Percentiles rank a stretch among this genome's conserved stretches.
These are phyloP conservation scores for Holothuria glaberrima DNA, from an alignment of 35 echinoderm and acorn worm genomes.

Conservation along the genomic window DNA sequence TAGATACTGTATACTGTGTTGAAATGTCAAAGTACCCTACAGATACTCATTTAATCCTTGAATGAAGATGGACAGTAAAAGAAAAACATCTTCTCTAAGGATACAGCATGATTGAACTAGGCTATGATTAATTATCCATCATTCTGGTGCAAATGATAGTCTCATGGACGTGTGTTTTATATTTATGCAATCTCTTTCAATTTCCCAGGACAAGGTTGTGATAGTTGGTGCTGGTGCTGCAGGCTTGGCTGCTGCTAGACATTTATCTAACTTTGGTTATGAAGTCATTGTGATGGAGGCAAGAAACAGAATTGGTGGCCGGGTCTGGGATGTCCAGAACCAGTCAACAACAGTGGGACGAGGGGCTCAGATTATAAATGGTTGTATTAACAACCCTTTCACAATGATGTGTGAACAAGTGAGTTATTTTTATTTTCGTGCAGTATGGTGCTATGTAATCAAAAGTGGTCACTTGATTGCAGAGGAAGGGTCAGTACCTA, in stretches of 20 bases:
- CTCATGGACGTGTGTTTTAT: too few species aligned
- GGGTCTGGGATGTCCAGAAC: constrained; percentile 86
- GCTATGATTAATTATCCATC: too few species aligned
- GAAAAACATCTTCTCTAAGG: too few species aligned
- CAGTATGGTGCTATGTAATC: too few species aligned
- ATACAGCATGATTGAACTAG: too few species aligned
- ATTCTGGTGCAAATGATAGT: too few species aligned
- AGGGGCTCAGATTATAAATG: constrained; percentile 97
- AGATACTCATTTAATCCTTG: too few species aligned
- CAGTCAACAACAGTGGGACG: constrained; percentile 67
- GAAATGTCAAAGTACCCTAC: too few species aligned
- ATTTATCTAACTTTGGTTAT: constrained; percentile 79
- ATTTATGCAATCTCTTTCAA: neutral
- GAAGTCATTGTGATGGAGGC: constrained; percentile 87
- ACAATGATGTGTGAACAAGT: constrained; percentile 99
- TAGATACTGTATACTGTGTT: too few species aligned
- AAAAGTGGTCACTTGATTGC: too few species aligned
- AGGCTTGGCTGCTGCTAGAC: constrained; percentile 85
- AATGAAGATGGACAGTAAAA: too few species aligned
- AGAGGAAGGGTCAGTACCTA: too few species aligned
- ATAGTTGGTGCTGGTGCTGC: constrained; percentile 88
- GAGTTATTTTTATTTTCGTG: neutral
- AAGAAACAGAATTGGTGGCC: constrained; percentile 79
- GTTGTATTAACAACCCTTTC: constrained; percentile 96
- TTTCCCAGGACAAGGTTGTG: constrained; percentile 67